Evolutionary conservation across 2,797 vertebrate genomes (phyloP).

Genomic region (Crocodylus rhombifer): DNA sequence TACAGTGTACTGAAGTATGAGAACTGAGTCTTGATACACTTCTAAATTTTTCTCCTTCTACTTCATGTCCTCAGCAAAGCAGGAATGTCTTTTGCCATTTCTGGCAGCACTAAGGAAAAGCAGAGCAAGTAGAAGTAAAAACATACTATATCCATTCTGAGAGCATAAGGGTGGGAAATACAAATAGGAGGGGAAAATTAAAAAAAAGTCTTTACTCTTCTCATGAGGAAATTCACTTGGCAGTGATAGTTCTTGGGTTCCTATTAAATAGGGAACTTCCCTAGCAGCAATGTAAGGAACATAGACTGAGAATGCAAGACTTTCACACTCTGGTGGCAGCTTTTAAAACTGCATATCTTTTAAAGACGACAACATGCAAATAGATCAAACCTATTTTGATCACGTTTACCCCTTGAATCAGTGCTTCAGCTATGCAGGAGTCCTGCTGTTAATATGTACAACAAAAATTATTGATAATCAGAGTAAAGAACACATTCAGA

Average conservation of each 20-base stretch:
- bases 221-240: rapidly evolving
- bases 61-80: not conserved
- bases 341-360: not conserved
- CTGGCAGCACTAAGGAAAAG: no score
- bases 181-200: not conserved
- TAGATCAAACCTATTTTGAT: not conserved
- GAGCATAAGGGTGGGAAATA: rapidly evolving
- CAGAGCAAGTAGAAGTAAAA: not conserved
- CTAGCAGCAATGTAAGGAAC: not conserved
- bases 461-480: not conserved
- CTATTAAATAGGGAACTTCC: not conserved
- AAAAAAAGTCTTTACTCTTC: not conserved
- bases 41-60: not conserved
- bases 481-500: not conserved
- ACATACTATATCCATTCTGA: not conserved
- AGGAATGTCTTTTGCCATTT: not conserved
- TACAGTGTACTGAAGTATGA: not conserved
- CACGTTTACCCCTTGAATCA: not conserved
- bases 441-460: rapidly evolving
- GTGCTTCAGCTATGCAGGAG: not conserved
- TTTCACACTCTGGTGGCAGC: not conserved
- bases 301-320: not conserved
- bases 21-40: not conserved
- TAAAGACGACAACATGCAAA: rapidly evolving
- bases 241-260: not conserved